Evolutionary conservation across 2,888 invertebrate genomes (phyloP).

Genomic region (Scaptomyza parva): DNA sequence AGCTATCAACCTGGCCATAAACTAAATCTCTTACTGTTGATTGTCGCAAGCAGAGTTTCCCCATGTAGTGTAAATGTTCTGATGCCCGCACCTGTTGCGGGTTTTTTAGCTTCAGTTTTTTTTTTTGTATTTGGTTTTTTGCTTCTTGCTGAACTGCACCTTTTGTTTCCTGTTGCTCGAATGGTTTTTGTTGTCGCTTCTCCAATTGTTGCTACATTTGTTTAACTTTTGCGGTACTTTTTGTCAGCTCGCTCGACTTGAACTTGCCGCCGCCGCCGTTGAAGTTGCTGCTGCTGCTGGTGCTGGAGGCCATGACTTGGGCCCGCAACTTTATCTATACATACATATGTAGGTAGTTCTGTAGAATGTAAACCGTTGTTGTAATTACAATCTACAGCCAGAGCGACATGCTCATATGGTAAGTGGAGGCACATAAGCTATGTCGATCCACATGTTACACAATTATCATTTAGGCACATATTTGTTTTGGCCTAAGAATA

Average conservation of each 20-base stretch:
- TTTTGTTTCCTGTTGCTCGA: slow-evolving; percentile 53
- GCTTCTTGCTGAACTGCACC: slow-evolving; percentile 23
- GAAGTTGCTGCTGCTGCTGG: slow-evolving; percentile 14
- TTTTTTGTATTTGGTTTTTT: slow-evolving; percentile 3
- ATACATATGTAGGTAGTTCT: slow-evolving; percentile 13
- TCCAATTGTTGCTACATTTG: slow-evolving; percentile 69
- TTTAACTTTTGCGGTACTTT: slow-evolving; percentile 80
- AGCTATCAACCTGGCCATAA: slow-evolving; percentile 16
- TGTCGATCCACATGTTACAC: slow-evolving; percentile 12
- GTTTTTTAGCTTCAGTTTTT: not conserved
- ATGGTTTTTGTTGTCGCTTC: too few species aligned
- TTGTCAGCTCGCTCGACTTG: slow-evolving; percentile 78
- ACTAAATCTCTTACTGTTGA: slow-evolving; percentile 6
- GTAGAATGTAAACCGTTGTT: slow-evolving; percentile 65
- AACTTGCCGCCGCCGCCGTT: slow-evolving; percentile 59
- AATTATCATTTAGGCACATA: slow-evolving; percentile 28
- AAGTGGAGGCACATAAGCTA: slow-evolving; percentile 20
- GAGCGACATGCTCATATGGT: slow-evolving; percentile 14
- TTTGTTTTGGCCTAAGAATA: slow-evolving; percentile 13
- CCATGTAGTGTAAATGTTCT: slow-evolving; percentile 61
- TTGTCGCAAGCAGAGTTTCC: slow-evolving; percentile 1
- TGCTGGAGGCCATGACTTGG: slow-evolving; percentile 46
- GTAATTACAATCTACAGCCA: slow-evolving; percentile 53
- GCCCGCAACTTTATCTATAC: slow-evolving; percentile 69
- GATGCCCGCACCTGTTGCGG: slow-evolving; percentile 30